Conservation (phyloP, 2,797 vertebrate genomes). For the Propithecus deckenii region DNA sequence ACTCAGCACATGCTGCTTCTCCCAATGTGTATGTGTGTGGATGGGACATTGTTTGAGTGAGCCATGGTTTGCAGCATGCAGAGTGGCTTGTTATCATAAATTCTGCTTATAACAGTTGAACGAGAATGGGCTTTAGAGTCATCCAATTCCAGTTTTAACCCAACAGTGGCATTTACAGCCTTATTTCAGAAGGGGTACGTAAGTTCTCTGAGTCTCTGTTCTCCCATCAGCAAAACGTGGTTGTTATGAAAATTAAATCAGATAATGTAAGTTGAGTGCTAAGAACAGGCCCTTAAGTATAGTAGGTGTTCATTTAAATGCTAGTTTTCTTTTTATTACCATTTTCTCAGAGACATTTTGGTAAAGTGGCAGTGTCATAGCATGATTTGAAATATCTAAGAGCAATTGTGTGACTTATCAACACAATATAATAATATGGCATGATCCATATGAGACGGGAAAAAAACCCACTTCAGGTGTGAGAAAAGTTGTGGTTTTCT, state of each 20-base stretch:
- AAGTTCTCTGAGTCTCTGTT: neutral
- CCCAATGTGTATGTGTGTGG: neutral
- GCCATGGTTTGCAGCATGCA: neutral
- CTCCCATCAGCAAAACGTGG: neutral
- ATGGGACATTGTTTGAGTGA: neutral
- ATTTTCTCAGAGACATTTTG: neutral
- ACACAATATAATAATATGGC: neutral
- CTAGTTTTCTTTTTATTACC: neutral
- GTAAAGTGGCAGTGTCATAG: neutral
- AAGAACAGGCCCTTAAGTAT: neutral
- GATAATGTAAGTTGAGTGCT: neutral
- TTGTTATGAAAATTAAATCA: slow-evolving; percentile 11
- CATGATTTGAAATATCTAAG: neutral
- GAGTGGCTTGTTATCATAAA: neutral
- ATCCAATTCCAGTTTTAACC: neutral
- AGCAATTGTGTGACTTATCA: neutral
- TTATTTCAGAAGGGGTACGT: neutral
- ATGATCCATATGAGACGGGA: neutral
- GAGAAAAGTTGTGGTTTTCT: neutral
- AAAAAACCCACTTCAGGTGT: neutral
- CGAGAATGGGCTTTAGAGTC: neutral
- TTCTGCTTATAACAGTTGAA: neutral
- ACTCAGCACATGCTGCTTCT: neutral
- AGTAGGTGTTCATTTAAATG: neutral
- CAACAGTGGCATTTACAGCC: neutral